Evolutionary conservation across 1,140 invertebrate genomes (phyloP).

Genomic region (Drosophila athabasca): DNA sequence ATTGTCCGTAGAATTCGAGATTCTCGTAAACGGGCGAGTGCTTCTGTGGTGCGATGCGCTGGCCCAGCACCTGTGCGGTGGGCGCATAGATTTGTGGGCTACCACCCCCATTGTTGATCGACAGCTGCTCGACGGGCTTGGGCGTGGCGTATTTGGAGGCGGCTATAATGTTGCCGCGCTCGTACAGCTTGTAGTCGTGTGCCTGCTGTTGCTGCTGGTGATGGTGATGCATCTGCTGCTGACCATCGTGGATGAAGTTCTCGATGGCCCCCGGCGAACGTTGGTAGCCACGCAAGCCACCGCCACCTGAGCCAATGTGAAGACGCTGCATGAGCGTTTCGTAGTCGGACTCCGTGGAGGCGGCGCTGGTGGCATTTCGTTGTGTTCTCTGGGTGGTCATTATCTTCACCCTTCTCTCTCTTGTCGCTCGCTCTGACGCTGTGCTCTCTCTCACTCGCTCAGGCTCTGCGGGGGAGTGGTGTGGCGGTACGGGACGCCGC

Average conservation of each 20-base stretch:
- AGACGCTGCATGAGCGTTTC: constrained; percentile 79
- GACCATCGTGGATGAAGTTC: constrained; percentile 62
- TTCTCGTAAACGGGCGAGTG: constrained; percentile 91
- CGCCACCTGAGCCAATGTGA: constrained; percentile 48
- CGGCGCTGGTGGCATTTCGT: constrained; percentile 52
- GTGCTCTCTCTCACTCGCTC: constrained; percentile 1
- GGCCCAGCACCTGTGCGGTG: constrained; percentile 64
- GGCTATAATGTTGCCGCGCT: constrained; percentile 87
- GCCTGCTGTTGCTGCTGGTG: constrained; percentile 43
- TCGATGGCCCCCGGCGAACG: constrained; percentile 61
- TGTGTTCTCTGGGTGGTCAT: constrained; percentile 73
- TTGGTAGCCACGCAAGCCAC: constrained; percentile 39
- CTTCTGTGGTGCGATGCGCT: constrained; percentile 78
- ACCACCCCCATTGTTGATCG: constrained; percentile 36
- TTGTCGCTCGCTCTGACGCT: not conserved
- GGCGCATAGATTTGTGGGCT: constrained; percentile 67
- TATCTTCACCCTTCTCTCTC: constrained; percentile 17
- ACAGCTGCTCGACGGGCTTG: constrained; percentile 86
- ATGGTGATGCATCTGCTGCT: constrained; percentile 40
- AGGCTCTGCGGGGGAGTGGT: not conserved
- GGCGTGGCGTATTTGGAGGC: constrained; percentile 90
- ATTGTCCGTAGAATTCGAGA: constrained; percentile 89
- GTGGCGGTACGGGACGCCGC: not conserved
- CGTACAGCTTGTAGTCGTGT: constrained; percentile 87
- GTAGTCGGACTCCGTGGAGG: constrained; percentile 63